These are phyloP conservation scores for Charanyca ferruginea DNA, from an alignment of 2,888 invertebrate species.

Conservation along the genomic window DNA sequence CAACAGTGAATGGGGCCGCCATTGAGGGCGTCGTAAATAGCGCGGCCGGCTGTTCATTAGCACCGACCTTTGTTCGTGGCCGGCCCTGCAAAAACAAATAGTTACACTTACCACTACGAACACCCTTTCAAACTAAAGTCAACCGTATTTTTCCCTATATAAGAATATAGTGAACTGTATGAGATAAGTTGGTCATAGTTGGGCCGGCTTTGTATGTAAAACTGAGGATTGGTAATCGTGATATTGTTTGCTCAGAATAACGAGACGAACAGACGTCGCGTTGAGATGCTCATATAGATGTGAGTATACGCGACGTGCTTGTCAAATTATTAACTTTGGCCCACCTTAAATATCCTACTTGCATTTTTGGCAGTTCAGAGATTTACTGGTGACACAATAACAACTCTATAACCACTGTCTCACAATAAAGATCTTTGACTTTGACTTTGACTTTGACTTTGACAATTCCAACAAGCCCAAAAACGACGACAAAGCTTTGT, in stretches of 20 bases:
- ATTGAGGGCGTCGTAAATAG: constrained; percentile 70
- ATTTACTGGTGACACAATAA: too few species aligned
- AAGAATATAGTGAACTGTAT: constrained; percentile 1
- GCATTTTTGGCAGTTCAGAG: too few species aligned
- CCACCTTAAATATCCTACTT: too few species aligned
- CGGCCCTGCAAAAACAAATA: constrained; percentile 68
- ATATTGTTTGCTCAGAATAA: constrained; percentile 64
- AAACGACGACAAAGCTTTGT: too few species aligned
- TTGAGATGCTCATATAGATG: constrained; percentile 33
- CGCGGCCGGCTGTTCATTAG: constrained; percentile 71
- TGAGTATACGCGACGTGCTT: constrained; percentile 15
- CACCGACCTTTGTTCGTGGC: constrained; percentile 69
- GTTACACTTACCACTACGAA: constrained; percentile 35
- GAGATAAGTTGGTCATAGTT: constrained; percentile 38
- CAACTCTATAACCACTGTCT: too few species aligned
- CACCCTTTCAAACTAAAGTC: constrained; percentile 11
- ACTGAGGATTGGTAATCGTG: constrained; percentile 66
- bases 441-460: too few species aligned
- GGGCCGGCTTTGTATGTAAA: constrained; percentile 56
- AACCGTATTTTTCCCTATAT: constrained; percentile 3
- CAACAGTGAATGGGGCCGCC: constrained; percentile 64
- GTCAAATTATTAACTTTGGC: constrained; percentile 3
- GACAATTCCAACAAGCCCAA: too few species aligned
- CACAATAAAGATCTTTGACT: too few species aligned
- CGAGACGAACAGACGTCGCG: constrained; percentile 37